Conservation (phyloP, 1,140 invertebrate species). For the Ruditapes philippinarum region DNA sequence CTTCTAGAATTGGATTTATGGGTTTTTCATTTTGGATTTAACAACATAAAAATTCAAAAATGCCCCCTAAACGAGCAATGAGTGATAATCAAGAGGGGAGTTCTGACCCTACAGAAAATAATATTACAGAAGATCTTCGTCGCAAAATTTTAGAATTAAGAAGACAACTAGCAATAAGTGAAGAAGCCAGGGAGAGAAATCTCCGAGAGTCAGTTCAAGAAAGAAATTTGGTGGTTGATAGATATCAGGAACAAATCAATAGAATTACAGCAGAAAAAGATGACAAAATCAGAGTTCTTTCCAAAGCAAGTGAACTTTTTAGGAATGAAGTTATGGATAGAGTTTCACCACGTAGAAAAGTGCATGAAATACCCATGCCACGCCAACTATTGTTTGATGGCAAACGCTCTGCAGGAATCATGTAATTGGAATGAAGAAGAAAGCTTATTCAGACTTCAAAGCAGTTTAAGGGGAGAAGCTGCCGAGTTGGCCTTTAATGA, state of each 20-base stretch:
- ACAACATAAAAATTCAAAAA: no score
- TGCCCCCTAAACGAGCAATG: no score
- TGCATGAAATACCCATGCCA: neutral
- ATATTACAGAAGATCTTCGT: neutral
- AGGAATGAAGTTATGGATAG: neutral
- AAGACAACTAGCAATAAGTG: neutral
- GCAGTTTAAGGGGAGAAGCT: slow-evolving; percentile 34
- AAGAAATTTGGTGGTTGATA: neutral
- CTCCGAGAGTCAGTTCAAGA: slow-evolving; percentile 4
- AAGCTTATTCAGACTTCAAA: slow-evolving; percentile 1
- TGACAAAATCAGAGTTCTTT: slow-evolving; percentile 22
- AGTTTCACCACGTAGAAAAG: neutral
- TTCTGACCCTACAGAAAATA: no score
- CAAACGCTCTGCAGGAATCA: neutral
- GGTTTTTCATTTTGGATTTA: no score
- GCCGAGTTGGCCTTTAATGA: slow-evolving; percentile 30
- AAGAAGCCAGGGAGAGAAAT: neutral
- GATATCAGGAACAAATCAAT: slow-evolving; percentile 26
- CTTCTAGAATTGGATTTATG: no score
- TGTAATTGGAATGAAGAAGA: slow-evolving; percentile 32
- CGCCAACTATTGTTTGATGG: slow-evolving; percentile 11
- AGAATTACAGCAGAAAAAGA: neutral
- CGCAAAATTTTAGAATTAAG: neutral
- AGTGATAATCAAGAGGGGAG: no score
- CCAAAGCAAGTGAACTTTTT: neutral